phyloP scores from a whole-genome alignment of 2,797 vertebrate species.

The Anguilla megastoma region DNA sequence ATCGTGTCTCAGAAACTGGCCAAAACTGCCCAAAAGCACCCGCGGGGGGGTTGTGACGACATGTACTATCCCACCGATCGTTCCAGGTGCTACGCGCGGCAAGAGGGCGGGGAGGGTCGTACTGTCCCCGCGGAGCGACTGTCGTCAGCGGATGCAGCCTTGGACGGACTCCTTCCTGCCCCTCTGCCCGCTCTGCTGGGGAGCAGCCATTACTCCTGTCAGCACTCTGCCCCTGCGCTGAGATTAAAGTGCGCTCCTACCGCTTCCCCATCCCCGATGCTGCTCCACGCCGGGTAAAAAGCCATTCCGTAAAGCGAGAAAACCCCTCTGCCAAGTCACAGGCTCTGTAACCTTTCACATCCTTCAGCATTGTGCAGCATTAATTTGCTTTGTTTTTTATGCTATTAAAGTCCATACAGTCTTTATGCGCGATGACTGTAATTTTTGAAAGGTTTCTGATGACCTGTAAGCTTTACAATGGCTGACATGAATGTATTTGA shows the following conservation, averaged over 20 bases:
- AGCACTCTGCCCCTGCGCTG: conserved; percentile 39
- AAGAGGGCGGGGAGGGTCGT: background rate
- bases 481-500: background rate
- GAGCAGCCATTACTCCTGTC: conserved; percentile 55
- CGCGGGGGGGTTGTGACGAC: background rate
- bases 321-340: background rate
- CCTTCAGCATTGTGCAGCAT: background rate
- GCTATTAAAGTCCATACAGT: background rate
- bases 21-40: conserved; percentile 16
- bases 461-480: background rate
- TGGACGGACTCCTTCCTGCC: conserved; percentile 46
- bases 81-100: background rate
- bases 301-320: background rate
- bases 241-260: conserved; percentile 47
- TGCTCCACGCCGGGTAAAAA: conserved; percentile 41
- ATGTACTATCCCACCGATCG: background rate
- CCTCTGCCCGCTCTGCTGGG: conserved; percentile 41
- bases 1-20: background rate
- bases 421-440: background rate
- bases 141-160: conserved; percentile 48
- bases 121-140: conserved; percentile 22
- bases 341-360: background rate
- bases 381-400: background rate
- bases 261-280: conserved; percentile 37
- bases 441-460: background rate